Conservation (phyloP, 2,113 vertebrate species). For the Bothrops jararaca region DNA sequence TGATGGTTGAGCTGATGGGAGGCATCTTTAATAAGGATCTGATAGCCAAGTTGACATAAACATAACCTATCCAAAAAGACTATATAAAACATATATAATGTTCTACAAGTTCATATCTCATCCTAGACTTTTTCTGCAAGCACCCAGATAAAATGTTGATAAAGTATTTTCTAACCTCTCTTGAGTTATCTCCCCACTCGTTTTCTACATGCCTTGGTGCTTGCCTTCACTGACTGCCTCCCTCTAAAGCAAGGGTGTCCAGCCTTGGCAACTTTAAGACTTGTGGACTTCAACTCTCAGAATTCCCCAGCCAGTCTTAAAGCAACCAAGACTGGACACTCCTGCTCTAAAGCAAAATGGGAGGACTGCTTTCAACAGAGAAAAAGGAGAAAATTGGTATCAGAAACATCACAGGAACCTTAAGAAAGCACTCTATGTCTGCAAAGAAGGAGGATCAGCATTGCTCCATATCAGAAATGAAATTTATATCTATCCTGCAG, state of each 20-base stretch:
- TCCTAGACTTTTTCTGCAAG: background rate
- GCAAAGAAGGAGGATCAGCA: slow-evolving; percentile 33
- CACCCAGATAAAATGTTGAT: background rate
- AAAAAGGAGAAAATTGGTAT: background rate
- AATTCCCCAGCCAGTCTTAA: background rate
- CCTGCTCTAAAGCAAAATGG: slow-evolving; percentile 33
- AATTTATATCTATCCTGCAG: background rate
- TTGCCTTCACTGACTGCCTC: slow-evolving; percentile 43
- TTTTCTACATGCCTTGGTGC: background rate
- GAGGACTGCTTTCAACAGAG: slow-evolving; percentile 9
- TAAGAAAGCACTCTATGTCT: background rate
- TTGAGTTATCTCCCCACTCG: background rate
- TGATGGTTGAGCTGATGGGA: background rate
- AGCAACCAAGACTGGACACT: background rate
- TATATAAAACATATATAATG: too few relatives aligned
- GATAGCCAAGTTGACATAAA: background rate
- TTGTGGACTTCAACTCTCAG: background rate
- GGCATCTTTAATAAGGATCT: background rate
- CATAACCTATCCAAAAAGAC: background rate
- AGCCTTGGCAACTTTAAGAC: background rate
- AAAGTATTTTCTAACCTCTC: background rate
- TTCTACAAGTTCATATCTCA: background rate
- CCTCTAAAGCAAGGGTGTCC: slow-evolving; percentile 27
- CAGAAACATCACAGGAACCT: background rate
- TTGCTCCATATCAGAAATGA: slow-evolving; percentile 11